These are phyloP conservation scores for Mesochorus sp. DNA, from an alignment of 2,888 invertebrate species.

Conservation along the genomic window DNA sequence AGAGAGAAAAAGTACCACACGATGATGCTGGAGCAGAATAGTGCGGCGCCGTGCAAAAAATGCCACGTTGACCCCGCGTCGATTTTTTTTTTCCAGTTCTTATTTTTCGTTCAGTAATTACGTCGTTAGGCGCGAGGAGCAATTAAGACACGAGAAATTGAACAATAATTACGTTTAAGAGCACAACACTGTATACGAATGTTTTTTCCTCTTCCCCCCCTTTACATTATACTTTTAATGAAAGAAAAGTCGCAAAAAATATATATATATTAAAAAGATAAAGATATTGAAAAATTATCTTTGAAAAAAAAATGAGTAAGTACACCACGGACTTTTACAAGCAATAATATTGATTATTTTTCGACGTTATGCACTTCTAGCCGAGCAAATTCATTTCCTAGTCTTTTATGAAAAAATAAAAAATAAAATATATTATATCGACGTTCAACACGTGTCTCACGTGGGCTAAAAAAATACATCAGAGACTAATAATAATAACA, in stretches of 20 bases:
- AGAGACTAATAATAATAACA: neutral
- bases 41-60: slow-evolving; percentile 56
- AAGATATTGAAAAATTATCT: slow-evolving; percentile 9
- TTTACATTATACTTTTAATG: slow-evolving; percentile 74
- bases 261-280: slow-evolving; percentile 59
- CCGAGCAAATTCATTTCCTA: too few species aligned
- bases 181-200: slow-evolving; percentile 58
- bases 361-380: too few species aligned
- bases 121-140: slow-evolving; percentile 78
- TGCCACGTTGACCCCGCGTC: slow-evolving; percentile 47
- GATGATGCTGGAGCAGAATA: slow-evolving; percentile 12
- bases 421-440: too few species aligned
- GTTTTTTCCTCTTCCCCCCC: slow-evolving; percentile 70
- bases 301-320: too few species aligned
- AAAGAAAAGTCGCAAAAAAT: slow-evolving; percentile 62
- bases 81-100: slow-evolving; percentile 13
- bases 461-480: slow-evolving; percentile 1
- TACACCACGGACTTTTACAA: too few species aligned
- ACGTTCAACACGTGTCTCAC: slow-evolving; percentile 18
- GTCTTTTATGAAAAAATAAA: too few species aligned
- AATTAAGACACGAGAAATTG: slow-evolving; percentile 80
- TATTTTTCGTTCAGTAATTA: slow-evolving; percentile 76
- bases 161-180: slow-evolving; percentile 79
- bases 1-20: slow-evolving; percentile 22
- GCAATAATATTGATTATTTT: too few species aligned